Percentiles rank a stretch among this genome's conserved stretches.
Evolutionary conservation across 2,797 vertebrate species (phyloP).

Genomic region (Peromyscus attwateri): DNA sequence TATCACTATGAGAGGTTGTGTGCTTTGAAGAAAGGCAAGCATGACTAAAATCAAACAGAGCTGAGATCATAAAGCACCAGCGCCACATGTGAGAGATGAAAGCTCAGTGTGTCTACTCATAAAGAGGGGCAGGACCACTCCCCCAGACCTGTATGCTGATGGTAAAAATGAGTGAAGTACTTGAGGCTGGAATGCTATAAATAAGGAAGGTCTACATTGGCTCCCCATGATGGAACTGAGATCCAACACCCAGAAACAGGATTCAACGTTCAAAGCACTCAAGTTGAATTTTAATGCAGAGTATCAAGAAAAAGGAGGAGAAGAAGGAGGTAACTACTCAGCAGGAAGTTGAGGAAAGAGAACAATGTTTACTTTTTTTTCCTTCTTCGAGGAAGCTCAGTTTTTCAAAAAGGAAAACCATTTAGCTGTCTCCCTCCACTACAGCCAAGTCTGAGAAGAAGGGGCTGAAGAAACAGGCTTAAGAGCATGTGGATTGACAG

Average conservation of each 20-base stretch:
- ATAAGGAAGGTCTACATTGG: background rate
- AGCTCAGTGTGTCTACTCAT: background rate
- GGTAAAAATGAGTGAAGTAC: background rate
- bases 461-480: constrained; percentile 75
- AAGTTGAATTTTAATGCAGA: constrained; percentile 63
- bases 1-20: background rate
- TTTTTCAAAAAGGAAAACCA: constrained; percentile 78
- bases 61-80: background rate
- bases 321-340: constrained; percentile 61
- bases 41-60: background rate
- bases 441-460: constrained; percentile 79
- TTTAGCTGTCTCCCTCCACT: constrained; percentile 80
- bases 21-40: background rate
- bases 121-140: background rate
- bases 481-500: constrained; percentile 75
- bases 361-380: constrained; percentile 70
- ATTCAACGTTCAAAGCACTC: background rate
- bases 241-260: background rate
- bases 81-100: background rate
- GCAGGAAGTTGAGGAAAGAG: constrained; percentile 57
- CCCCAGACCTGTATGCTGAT: background rate
- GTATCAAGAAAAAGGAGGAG: constrained; percentile 12
- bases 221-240: background rate
- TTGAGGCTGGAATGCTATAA: background rate
- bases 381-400: constrained; percentile 34